A percentile compares a stretch with the other conserved stretches of the same genome.
These are phyloP conservation scores for Sarcophaga peregrina DNA, from an alignment of 1,140 invertebrate genomes.

Conservation along the genomic window DNA sequence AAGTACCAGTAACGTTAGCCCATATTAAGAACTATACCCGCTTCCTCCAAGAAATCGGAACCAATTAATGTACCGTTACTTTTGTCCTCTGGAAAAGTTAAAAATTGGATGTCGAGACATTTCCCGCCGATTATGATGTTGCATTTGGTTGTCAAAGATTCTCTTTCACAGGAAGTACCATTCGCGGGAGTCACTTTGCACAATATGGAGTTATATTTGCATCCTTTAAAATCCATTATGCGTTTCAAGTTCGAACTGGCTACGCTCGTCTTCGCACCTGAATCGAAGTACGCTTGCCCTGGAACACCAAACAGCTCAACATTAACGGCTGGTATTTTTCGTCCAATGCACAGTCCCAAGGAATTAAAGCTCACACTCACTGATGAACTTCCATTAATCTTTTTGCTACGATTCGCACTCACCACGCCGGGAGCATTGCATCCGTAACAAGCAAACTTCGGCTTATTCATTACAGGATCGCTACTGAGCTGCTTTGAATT, in stretches of 20 bases:
- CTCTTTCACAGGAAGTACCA: not conserved
- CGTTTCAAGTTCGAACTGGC: conserved; percentile 32
- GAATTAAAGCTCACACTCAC: conserved; percentile 9
- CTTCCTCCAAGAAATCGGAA: conserved; percentile 43
- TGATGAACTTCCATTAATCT: conserved; percentile 5
- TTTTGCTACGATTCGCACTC: conserved; percentile 12
- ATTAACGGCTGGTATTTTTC: conserved; percentile 30
- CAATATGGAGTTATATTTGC: not conserved
- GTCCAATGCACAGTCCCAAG: not conserved
- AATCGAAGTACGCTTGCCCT: conserved; percentile 42
- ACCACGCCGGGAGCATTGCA: conserved; percentile 17
- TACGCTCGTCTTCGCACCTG: conserved; percentile 42
- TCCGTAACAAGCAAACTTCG: conserved; percentile 31
- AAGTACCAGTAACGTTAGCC: conserved; percentile 41
- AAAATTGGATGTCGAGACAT: not conserved
- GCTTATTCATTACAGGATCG: not conserved
- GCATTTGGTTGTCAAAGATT: not conserved
- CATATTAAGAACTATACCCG: conserved; percentile 39
- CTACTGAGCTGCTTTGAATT: not conserved
- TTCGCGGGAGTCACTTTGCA: not conserved
- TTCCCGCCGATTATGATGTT: conserved; percentile 15
- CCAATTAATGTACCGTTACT: conserved; percentile 44
- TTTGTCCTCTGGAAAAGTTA: conserved; percentile 29
- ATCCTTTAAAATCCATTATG: conserved; percentile 20
- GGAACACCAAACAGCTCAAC: conserved; percentile 19